phyloP scores from a whole-genome alignment of 2,888 invertebrate genomes.

The Dysmachus trigonus region DNA sequence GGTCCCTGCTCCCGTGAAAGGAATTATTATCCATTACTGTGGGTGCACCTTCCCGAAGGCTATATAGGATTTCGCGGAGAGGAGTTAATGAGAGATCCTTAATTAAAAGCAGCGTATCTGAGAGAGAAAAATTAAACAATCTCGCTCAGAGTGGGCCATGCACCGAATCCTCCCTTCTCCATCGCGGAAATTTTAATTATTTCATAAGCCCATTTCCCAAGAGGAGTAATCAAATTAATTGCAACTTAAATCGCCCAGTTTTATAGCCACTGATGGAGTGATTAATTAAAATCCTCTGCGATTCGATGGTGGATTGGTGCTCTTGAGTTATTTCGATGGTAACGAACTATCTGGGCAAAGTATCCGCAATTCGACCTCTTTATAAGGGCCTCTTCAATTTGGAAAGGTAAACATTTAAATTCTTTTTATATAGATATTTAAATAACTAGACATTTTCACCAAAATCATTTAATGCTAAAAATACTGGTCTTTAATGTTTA shows the following conservation, averaged over 20 bases:
- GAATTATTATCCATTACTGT: neutral
- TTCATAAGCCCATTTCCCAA: neutral
- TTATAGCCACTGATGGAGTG: neutral
- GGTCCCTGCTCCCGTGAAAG: neutral
- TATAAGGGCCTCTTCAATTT: neutral
- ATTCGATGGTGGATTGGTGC: neutral
- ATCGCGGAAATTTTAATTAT: conserved; percentile 16
- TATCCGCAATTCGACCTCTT: neutral
- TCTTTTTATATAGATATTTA: neutral
- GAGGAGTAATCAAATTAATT: neutral
- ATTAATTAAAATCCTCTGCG: conserved; percentile 1
- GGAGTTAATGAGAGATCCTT: neutral
- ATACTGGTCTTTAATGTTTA: no score
- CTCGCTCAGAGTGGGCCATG: neutral
- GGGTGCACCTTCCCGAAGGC: neutral
- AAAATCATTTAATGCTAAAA: neutral
- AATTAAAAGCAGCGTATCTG: conserved; percentile 5
- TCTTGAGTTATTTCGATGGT: neutral
- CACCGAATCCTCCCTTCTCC: neutral
- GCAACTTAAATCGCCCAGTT: neutral
- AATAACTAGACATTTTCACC: neutral
- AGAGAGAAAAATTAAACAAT: neutral
- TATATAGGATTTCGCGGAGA: neutral
- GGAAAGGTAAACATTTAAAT: neutral
- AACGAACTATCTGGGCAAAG: neutral